Evolutionary conservation across 2,113 vertebrate species (phyloP), one percentile per base, ranked within the genome.

Genomic region (Hylia prasina): DNA sequence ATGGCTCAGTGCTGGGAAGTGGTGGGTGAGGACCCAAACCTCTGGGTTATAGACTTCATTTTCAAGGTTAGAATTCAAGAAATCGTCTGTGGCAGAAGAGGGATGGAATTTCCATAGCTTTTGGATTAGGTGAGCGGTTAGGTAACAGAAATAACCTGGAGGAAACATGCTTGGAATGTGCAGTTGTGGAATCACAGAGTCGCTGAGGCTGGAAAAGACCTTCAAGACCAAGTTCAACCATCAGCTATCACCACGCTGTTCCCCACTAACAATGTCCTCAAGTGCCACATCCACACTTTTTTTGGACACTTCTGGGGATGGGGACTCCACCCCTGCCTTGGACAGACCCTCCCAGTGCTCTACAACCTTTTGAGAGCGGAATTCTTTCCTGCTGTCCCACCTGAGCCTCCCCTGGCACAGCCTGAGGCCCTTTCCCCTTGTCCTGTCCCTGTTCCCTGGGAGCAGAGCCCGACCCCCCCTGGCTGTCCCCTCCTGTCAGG

Each of bases 341-440:
- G 40, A 2, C 47, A 54, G 23, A 47, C 24, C 23, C 5, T 78
- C 1, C 9, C 39, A 57, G 3, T 5, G 30, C 15, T 10, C 39
- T 5, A 19, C 8, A 40, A 1, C 12, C 18, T 54, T 75, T 15
- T 8, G 6, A 14, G 13, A 19, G 28, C 4, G 42, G 33, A 27
- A 12, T 1, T 27, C 5, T 8, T 10, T 22, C 3, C 64, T 28
- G 23, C 0, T 45, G 60, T 10, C 68, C 60, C 4, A 13, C 2
- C 51, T 58, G 23, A 81, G 37, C 50, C 58, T 72, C 11, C 27
- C 76, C 42, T 80, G 66, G 31, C 51, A 1, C 66, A 72, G 60
- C 37, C 0, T 33, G 37, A 72, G 48, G 42, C 25, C 8, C 0
- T 81, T 73, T 58, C 12, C 44, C 14, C 77, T 58, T 39, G 18